Base-by-base conservation (phyloP, 2,888 invertebrate genomes). In the Rutpela maculata region DNA sequence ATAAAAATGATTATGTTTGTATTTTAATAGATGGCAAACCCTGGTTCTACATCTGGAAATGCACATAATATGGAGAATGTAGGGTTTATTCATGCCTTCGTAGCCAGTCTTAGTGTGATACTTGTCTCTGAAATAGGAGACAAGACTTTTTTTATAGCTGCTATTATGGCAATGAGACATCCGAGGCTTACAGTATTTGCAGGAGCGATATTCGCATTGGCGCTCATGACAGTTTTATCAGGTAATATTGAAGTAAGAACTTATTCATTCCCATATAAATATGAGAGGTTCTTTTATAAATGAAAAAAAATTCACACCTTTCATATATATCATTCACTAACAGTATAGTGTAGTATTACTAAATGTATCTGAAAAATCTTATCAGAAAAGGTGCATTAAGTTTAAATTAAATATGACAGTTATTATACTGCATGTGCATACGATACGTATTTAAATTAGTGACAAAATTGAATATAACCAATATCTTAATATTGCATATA, bases 111-210 rank as follows among this genome's bases (percentile, higher is more conserved):
- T 78, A 98, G 98, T 66, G 98, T 99, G 82, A 99, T 99, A 85
- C 92, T 99, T 77, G 98, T 99, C 66, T 99, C 99, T 0, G 99
- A 99, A 91, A 91, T 99, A 76, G 99, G 99, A 15, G 99, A 99
- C 91, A 99, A 99, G 91, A 99, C 99, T 11, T 99, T 99, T 91
- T 99, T 99, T 91, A 99, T 99, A 86, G 99, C 99, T 38, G 99
- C 99, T 83, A 99, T 99, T 81, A 98, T 99, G 99, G 98, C 99
- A 1, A 99, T 99, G 99, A 94, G 97, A 87, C 98, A 99, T 91
- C 95, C 99, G 18, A 92, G 99, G 83, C 87, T 97, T 19, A 95
- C 97, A 68, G 98, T 99, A 26, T 98, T 99, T 90, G 90, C 93
- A 66, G 99, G 99, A 67, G 99, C 99, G 4, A 97, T 99, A 86